Percentiles rank a stretch among this genome's conserved stretches.
Conservation (phyloP, 2,888 invertebrate genomes). For the Nomada ruficornis region DNA sequence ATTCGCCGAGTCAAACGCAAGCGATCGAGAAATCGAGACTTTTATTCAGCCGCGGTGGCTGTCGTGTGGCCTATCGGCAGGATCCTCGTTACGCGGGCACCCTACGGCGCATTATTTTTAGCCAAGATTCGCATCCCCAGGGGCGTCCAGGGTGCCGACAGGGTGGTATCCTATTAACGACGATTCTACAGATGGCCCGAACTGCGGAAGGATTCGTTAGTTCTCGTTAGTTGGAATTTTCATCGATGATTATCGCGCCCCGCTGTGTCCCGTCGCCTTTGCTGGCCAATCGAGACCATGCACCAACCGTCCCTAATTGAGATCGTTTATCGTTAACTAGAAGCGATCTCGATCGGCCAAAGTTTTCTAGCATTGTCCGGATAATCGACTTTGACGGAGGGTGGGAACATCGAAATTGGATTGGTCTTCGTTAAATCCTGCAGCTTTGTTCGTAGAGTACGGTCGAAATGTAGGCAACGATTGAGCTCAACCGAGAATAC, state of each 20-base stretch:
- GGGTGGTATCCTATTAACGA: constrained; percentile 75
- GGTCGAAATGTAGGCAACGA: neutral
- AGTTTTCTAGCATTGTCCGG: constrained; percentile 34
- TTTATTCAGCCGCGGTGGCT: constrained; percentile 6
- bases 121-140: constrained; percentile 66
- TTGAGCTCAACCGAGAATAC: too few species aligned
- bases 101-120: constrained; percentile 80
- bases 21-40: constrained; percentile 24
- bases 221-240: constrained; percentile 78
- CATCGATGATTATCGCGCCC: constrained; percentile 57
- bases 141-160: constrained; percentile 48
- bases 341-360: constrained; percentile 46
- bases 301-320: constrained; percentile 48
- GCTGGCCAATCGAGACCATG: constrained; percentile 54
- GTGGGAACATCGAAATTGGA: constrained; percentile 29
- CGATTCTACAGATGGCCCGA: constrained; percentile 80
- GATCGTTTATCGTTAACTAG: constrained; percentile 66
- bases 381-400: constrained; percentile 53
- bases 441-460: neutral
- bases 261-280: constrained; percentile 50
- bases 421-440: neutral
- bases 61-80: constrained; percentile 64
- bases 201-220: constrained; percentile 81
- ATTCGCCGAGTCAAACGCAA: neutral
- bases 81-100: constrained; percentile 77